Percentiles rank a stretch among this genome's conserved stretches.
Conservation (phyloP, 2,113 vertebrate genomes). For the Calidris pugnax region DNA sequence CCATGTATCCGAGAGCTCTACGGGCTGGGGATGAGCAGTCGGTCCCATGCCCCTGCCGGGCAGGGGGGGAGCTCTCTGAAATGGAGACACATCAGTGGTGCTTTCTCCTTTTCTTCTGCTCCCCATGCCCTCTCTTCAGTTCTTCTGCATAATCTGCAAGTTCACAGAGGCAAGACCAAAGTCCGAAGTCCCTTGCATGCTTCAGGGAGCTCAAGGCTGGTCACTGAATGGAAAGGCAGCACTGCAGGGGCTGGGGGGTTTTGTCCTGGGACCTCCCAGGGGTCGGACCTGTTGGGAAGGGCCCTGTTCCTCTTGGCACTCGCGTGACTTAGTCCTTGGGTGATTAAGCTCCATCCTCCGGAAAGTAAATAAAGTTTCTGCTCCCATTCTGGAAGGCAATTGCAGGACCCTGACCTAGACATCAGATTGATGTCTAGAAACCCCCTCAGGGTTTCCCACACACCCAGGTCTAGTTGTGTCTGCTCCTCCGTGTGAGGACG, state of each 20-base stretch:
- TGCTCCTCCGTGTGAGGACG: background rate
- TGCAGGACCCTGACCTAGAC: background rate
- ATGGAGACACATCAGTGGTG: background rate
- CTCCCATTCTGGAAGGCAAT: background rate
- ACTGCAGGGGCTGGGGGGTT: background rate
- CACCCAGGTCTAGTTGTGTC: background rate
- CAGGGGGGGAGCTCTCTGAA: background rate
- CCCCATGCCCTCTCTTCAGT: background rate
- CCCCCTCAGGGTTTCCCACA: background rate
- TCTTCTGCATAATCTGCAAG: background rate
- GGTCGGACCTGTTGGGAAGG: background rate
- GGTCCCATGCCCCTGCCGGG: background rate
- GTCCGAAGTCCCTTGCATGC: rapidly evolving
- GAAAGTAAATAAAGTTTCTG: background rate
- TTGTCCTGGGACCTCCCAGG: background rate
- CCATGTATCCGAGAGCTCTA: background rate
- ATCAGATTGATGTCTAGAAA: background rate
- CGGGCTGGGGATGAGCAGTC: background rate
- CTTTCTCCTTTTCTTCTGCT: background rate
- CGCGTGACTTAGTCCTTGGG: background rate
- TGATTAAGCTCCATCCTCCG: background rate
- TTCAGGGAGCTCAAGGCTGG: background rate
- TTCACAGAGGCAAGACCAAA: background rate
- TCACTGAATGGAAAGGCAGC: background rate
- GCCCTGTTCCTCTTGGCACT: background rate